Base-by-base conservation (phyloP, 2,797 vertebrate species). In the Enteromius thamalakanensis region DNA sequence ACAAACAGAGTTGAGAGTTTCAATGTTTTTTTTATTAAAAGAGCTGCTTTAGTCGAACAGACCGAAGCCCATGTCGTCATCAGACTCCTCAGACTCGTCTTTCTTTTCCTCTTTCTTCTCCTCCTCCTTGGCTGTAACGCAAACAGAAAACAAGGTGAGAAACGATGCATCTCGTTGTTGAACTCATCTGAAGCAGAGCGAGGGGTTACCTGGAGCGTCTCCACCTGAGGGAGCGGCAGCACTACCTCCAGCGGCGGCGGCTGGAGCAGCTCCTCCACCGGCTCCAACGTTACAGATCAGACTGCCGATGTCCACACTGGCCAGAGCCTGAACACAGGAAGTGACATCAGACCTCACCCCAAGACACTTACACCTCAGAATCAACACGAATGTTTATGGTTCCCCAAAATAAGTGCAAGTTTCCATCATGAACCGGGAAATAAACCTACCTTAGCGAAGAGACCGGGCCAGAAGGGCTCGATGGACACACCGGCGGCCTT, bases 41-140 rank as follows among this genome's bases (percentile, higher is more conserved):
- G 92, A 93, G 79, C 87, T 89, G 2, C 19, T 93, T 95, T 97
- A 99, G 92, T 99, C 98, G 87, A 99, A 99, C 89, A 99, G 97
- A 95, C 97, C 97, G 86, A 99, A 99, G 90, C 97, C 98, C 97
- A 99, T 99, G 92, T 99, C 98, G 14, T 99, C 97, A 17, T 99
- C 98, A 0, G 97, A 99, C 86, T 97, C 98, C 89, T 99, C 97
- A 0, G 97, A 98, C 89, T 98, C 97, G 79, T 99, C 98, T 82
- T 99, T 97, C 95, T 99, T 98, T 89, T 98, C 97, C 77, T 99
- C 97, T 86, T 99, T 96, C 92, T 99, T 99, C 95, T 98, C 97
- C 88, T 99, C 97, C 86, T 96, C 96, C 89, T 98, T 98, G 81
- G 95, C 98, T 98, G 90, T 11, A 91, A 92, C 62, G 80, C 34